Evolutionary conservation across 2,888 invertebrate species (phyloP).

Genomic region (Alitta virens): DNA sequence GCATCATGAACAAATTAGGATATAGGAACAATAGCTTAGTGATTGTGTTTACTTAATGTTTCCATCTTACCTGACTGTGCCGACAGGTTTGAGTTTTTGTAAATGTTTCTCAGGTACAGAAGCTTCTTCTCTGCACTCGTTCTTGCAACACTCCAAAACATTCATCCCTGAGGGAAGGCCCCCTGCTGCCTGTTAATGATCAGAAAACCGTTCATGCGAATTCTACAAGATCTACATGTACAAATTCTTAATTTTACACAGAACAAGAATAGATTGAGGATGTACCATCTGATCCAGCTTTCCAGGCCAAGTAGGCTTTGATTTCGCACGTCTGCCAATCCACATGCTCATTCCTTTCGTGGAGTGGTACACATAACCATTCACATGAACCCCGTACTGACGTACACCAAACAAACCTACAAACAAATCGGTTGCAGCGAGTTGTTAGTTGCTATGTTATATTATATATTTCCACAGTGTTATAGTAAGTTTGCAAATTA

Average conservation of each 20-base stretch:
- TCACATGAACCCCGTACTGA: constrained; percentile 92
- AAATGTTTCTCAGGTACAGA: constrained; percentile 79
- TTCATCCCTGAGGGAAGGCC: constrained; percentile 86
- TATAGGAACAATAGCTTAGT: no score
- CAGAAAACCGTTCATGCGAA: not conserved
- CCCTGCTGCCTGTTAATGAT: constrained; percentile 68
- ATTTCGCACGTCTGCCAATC: constrained; percentile 86
- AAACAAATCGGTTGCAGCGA: no score
- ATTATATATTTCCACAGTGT: not conserved
- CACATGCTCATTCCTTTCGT: constrained; percentile 84
- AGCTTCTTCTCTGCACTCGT: constrained; percentile 93
- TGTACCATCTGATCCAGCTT: constrained; percentile 91
- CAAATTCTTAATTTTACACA: not conserved
- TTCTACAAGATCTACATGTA: not conserved
- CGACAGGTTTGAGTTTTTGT: constrained; percentile 73
- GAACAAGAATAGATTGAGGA: constrained; percentile 8
- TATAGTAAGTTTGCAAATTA: no score
- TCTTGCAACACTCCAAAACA: constrained; percentile 83
- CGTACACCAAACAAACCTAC: constrained; percentile 82
- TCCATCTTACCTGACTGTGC: constrained; percentile 71
- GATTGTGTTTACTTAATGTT: no score
- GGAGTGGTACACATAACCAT: constrained; percentile 85
- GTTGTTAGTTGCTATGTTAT: no score
- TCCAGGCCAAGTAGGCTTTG: constrained; percentile 93
- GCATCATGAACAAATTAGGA: no score